Percentiles rank a stretch among this genome's conserved stretches.
These are phyloP conservation scores for Crotalus viridis DNA, from an alignment of 2,113 vertebrate species.

Conservation along the genomic window DNA sequence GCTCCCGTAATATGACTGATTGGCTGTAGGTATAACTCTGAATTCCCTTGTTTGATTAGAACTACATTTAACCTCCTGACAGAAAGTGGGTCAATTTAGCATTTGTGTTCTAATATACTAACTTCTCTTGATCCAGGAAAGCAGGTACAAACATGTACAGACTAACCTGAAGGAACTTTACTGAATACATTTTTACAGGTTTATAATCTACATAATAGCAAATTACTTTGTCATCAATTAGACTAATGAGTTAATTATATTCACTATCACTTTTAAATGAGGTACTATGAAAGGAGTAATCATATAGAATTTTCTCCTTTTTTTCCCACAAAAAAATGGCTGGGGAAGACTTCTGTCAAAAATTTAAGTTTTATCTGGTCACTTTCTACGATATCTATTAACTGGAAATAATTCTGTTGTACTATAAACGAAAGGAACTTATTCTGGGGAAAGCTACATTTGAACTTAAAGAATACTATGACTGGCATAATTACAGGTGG, in stretches of 20 bases:
- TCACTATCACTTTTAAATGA: background rate
- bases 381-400: background rate
- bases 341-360: background rate
- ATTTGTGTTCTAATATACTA: background rate
- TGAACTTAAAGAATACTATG: background rate
- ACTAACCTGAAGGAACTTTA: background rate
- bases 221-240: background rate
- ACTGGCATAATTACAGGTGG: slow-evolving; percentile 4
- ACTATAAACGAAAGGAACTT: background rate
- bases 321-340: background rate
- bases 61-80: background rate
- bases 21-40: background rate
- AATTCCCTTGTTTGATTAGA: background rate
- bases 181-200: background rate
- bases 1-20: background rate
- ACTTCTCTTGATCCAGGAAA: background rate
- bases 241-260: background rate
- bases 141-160: background rate
- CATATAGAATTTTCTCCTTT: background rate
- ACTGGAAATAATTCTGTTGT: background rate
- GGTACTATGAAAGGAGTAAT: background rate
- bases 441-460: accelerated
- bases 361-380: background rate
- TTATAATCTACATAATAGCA: background rate
- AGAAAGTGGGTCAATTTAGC: background rate